These are phyloP conservation scores for Mycteria americana DNA, from an alignment of 2,797 vertebrate species.

Conservation along the genomic window DNA sequence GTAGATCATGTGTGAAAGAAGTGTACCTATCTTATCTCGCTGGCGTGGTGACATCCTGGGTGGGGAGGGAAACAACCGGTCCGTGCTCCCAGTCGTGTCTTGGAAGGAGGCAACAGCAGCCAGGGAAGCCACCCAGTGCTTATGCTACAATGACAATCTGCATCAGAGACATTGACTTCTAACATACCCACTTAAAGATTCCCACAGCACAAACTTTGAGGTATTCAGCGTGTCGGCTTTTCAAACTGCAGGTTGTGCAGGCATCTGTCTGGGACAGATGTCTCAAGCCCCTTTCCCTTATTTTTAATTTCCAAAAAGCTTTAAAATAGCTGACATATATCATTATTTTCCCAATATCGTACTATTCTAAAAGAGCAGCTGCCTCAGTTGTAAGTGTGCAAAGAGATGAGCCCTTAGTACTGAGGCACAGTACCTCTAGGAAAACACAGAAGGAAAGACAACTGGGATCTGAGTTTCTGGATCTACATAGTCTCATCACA, in stretches of 20 bases:
- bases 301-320: not conserved
- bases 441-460: not conserved
- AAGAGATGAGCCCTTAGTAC: not conserved
- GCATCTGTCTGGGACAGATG: not conserved
- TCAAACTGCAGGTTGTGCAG: not conserved
- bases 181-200: not conserved
- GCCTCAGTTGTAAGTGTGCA: not conserved
- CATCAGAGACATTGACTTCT: not conserved
- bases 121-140: not conserved
- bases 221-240: not conserved
- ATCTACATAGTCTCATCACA: not conserved
- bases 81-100: fast-evolving
- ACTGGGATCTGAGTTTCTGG: not conserved
- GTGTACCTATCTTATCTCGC: not conserved
- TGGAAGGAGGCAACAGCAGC: not conserved
- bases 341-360: not conserved
- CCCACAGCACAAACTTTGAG: not conserved
- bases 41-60: not conserved
- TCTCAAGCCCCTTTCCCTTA: not conserved
- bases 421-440: not conserved
- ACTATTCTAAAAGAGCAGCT: not conserved
- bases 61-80: not conserved
- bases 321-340: not conserved
- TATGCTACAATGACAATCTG: not conserved
- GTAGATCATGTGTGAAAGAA: not conserved